A percentile compares a stretch with the other conserved stretches of the same genome.
Conservation (phyloP, 2,888 invertebrate genomes). For the Meteorus cinctellus region DNA sequence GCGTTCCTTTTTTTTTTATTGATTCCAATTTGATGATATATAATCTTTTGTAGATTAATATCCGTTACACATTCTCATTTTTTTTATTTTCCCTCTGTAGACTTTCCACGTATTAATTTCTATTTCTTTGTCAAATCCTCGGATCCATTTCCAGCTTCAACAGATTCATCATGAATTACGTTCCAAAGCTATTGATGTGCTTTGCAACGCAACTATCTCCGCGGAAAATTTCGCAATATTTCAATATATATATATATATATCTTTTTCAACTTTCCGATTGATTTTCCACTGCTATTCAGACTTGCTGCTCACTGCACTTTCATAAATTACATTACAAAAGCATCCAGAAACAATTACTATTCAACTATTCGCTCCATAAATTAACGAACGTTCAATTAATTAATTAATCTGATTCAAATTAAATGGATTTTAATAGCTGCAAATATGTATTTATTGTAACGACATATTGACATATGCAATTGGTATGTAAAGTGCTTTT, state of each 20-base stretch:
- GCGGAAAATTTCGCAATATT: no score
- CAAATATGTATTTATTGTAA: background rate
- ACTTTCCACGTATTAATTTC: no score
- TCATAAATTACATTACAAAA: background rate
- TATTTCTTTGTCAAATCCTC: no score
- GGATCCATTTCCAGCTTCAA: background rate
- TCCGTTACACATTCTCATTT: background rate
- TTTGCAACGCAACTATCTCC: no score
- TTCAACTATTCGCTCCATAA: background rate
- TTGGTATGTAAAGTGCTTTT: background rate
- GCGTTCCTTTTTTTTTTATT: background rate
- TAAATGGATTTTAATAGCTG: background rate
- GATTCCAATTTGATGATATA: background rate
- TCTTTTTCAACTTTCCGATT: background rate
- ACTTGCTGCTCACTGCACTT: background rate
- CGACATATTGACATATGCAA: background rate
- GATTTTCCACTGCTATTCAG: background rate
- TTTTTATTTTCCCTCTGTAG: no score
- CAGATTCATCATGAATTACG: background rate
- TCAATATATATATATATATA: no score
- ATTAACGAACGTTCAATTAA: conserved; percentile 6
- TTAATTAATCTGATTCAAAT: background rate
- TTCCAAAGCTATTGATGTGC: no score
- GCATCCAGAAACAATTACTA: background rate
- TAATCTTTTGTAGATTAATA: background rate